A percentile compares a stretch with the other conserved stretches of the same genome.
Evolutionary conservation across 2,113 vertebrate species (phyloP).

Genomic region (Psilopsiagon aurifrons): DNA sequence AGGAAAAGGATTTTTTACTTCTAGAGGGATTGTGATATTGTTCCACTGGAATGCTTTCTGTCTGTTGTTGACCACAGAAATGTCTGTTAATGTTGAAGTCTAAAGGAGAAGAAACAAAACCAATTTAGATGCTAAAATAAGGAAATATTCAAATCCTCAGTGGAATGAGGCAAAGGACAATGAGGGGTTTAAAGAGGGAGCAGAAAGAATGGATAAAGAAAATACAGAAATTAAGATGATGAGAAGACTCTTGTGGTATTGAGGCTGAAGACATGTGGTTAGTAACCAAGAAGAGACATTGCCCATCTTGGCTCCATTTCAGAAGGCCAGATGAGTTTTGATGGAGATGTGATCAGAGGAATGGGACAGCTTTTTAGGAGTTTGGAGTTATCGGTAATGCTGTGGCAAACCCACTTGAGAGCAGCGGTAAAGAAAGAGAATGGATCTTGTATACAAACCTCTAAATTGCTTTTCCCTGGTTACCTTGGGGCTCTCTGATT

Average conservation of each 20-base stretch:
- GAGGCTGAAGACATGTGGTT: neutral
- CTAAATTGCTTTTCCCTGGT: neutral
- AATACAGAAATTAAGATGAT: neutral
- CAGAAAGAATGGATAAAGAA: neutral
- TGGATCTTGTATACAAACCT: accelerated
- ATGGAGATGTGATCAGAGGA: neutral
- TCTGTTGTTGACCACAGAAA: neutral
- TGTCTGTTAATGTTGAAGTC: neutral
- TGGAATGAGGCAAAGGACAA: neutral
- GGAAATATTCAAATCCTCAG: neutral
- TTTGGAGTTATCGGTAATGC: neutral
- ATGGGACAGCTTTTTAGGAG: neutral
- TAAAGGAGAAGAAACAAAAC: neutral
- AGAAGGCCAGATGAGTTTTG: neutral
- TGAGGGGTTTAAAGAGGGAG: neutral
- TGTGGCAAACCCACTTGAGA: accelerated
- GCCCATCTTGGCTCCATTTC: neutral
- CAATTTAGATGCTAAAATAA: neutral
- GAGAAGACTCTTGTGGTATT: neutral
- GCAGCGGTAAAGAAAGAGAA: neutral
- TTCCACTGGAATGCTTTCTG: neutral
- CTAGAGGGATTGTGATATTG: neutral
- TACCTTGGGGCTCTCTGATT: neutral
- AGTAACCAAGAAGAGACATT: neutral
- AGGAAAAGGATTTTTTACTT: neutral